Percentiles rank a stretch among this genome's conserved stretches.
Evolutionary conservation across 2,888 invertebrate genomes (phyloP).

Genomic region (Leucoptera coffeella): DNA sequence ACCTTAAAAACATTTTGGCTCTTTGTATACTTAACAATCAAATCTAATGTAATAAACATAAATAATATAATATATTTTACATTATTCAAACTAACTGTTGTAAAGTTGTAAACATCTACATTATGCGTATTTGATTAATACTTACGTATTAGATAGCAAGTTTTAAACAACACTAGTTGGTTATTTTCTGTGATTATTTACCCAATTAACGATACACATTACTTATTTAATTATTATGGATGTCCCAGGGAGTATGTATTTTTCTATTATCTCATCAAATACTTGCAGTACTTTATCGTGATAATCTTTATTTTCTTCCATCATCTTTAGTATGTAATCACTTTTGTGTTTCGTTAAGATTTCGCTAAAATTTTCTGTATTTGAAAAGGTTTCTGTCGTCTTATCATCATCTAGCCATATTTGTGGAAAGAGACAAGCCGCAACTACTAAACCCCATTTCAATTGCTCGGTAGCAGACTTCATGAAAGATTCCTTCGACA

Average conservation of each 20-base stretch:
- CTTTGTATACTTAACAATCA: too few relatives aligned
- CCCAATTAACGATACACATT: neutral
- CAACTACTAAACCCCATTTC: slow-evolving; percentile 47
- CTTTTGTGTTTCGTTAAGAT: slow-evolving; percentile 48
- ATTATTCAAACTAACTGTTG: too few relatives aligned
- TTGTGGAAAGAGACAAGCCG: slow-evolving; percentile 44
- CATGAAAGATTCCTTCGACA: slow-evolving; percentile 32
- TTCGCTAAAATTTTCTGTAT: slow-evolving; percentile 45
- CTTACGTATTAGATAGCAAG: too few relatives aligned
- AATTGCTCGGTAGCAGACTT: slow-evolving; percentile 38
- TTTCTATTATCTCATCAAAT: slow-evolving; percentile 49
- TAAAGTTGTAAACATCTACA: too few relatives aligned
- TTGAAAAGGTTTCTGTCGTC: slow-evolving; percentile 30
- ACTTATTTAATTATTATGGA: too few relatives aligned
- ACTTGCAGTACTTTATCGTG: slow-evolving; percentile 42
- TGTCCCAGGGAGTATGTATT: too few relatives aligned
- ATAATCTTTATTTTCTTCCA: slow-evolving; percentile 39
- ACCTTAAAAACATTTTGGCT: too few relatives aligned
- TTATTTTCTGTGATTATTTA: neutral
- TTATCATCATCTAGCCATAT: slow-evolving; percentile 47
- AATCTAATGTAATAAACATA: too few relatives aligned
- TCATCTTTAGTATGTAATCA: slow-evolving; percentile 48
- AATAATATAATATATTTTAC: too few relatives aligned
- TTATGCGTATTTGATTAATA: too few relatives aligned
- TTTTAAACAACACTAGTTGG: too few relatives aligned